Evolutionary conservation across 2,888 invertebrate species (phyloP), one percentile per base, ranked within the genome.

Genomic region (Epirrhoe alternata): DNA sequence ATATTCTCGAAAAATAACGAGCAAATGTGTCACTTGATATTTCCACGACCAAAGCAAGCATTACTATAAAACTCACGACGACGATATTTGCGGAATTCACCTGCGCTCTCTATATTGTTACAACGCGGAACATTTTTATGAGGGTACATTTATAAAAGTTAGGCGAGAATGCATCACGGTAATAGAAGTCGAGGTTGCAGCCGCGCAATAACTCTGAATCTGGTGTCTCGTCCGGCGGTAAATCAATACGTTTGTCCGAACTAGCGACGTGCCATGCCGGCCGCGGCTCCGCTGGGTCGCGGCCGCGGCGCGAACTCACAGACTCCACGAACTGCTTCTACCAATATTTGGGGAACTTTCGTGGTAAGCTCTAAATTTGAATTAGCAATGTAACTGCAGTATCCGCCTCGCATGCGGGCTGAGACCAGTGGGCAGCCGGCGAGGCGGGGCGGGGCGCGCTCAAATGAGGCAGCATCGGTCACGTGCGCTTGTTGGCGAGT

Each of bases 61-160:
- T 52, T 31, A 42, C 55, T 50, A 49, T 61, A 61, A 59, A 64
- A 35, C 47, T 35, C 47, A 33, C n/a, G 24, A 53, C 42, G 55
- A 6, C 54, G 60, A 69, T 57, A 61, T 53, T 57, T 64, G 68
- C 66, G 58, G 69, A 67, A 59, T 74, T 74, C 70, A 68, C 68
- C 69, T 72, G 69, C 68, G 65, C 66, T 62, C 59, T 54, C 53
- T 61, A 58, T 52, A 68, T 66, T 64, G 70, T 61, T 66, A 70
- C 50, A 65, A 61, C 52, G 64, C 50, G 61, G 68, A 70, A 61
- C 66, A 67, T 31, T 61, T 61, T 65, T 68, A 67, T 61, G 65
- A 68, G 61, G 30, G 57, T 61, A 69, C 61, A 69, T 69, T 65
- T 69, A 69, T 67, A 69, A 69, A 64, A 67, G 61, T 69, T 65